Base-by-base conservation (phyloP, 2,888 invertebrate species). In the Erannis defoliaria region DNA sequence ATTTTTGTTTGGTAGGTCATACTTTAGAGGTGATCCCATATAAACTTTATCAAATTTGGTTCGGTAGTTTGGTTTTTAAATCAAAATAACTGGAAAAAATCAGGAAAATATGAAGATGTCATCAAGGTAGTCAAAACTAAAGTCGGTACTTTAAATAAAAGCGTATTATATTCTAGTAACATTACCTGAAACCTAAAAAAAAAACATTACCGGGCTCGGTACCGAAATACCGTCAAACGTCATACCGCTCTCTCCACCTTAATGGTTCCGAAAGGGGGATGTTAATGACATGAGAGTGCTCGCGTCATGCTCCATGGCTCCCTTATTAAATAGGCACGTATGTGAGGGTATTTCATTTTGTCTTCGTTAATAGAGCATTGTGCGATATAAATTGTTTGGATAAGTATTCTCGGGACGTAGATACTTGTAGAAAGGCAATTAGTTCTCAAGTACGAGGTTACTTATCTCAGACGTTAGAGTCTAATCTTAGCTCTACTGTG, bases 281-380 rank as follows among this genome's bases (percentile, higher is more conserved):
- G 70, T 58, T 77, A 78, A 78, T 78, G 73, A 76, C 72, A 69
- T 71, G 73, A 68, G 69, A 78, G 78, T 71, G 74, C 73, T 71
- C 69, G 51, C 42, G 64, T 61, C 64, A 58, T 42, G 64, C 59
- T 74, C 67, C 69, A 68, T 58, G 60, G 60, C 62, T 68, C 57
- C 65, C 65, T 72, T 71, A 68, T 71, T 77, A 73, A 65, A 65
- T 62, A 60, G 57, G 55, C 46, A 61, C 62, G 62, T 60, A 66
- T 59, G 55, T 55, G 55, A 59, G 62, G 67, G 62, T 66, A 67
- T 65, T 66, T 66, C 60, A 65, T 68, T 67, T 63, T 61, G 57
- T 46, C 57, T 60, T 29, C 43, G 56, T 38, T 61, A 55, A 61
- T 62, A 62, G 56, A 62, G 53, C 48, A 62, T 62, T 62, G 56